A percentile compares a stretch with the other conserved stretches of the same genome.
phyloP scores from a whole-genome alignment of 2,797 vertebrate species.

The Dallia pectoralis region DNA sequence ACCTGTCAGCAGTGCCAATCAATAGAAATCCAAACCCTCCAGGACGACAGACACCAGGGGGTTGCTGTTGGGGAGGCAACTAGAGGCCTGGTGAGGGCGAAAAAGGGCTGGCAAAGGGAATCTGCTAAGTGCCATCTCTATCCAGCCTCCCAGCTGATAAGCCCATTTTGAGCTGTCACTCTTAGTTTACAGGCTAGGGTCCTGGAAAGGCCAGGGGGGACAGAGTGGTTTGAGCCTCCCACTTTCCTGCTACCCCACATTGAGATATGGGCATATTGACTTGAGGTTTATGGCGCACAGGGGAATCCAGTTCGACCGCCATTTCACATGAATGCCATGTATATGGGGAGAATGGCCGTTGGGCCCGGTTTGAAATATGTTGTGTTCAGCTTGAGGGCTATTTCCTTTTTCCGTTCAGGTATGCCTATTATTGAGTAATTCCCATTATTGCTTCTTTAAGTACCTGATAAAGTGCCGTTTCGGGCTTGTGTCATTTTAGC shows the following conservation, averaged over 20 bases:
- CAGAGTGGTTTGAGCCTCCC: neutral
- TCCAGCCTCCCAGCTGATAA: neutral
- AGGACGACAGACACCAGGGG: slow-evolving; percentile 20
- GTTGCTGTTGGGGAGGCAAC: slow-evolving; percentile 25
- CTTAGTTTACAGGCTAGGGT: neutral
- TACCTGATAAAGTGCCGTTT: too few relatives aligned
- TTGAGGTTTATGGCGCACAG: too few relatives aligned
- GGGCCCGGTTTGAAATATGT: too few relatives aligned
- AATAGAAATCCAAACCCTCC: slow-evolving; percentile 48
- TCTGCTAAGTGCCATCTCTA: neutral
- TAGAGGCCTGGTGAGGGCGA: neutral
- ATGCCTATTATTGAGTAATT: too few relatives aligned
- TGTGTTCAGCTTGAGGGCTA: too few relatives aligned
- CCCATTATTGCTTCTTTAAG: too few relatives aligned
- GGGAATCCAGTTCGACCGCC: too few relatives aligned
- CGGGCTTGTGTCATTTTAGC: too few relatives aligned
- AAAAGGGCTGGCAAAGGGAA: neutral
- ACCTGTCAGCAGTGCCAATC: slow-evolving; percentile 46
- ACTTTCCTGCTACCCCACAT: neutral
- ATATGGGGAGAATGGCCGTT: too few relatives aligned
- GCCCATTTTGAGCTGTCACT: neutral
- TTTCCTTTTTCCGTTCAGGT: too few relatives aligned
- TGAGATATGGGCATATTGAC: neutral
- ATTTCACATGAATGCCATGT: too few relatives aligned
- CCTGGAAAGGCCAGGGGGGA: neutral